Conservation (phyloP, 2,113 vertebrate genomes). For the Sphyrna mokarran region DNA sequence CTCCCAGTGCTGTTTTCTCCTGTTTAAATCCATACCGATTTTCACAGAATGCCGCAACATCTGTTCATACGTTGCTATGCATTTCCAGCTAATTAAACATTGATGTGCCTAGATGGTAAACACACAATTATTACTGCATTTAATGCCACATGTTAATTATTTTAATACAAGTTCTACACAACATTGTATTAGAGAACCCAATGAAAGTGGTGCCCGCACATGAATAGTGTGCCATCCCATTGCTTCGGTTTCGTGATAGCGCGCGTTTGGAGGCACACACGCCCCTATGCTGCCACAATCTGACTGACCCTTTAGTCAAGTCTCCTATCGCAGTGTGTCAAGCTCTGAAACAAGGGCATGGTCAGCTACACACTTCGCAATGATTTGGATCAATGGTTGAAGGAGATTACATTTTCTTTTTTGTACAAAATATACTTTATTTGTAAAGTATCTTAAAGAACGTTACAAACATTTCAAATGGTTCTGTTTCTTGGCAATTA, state of each 20-base stretch:
- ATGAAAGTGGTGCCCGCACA: background rate
- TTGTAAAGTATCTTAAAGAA: too few species aligned
- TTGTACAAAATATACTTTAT: too few species aligned
- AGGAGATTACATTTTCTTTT: background rate
- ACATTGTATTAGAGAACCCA: background rate
- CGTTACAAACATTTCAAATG: too few species aligned
- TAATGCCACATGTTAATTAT: slow-evolving; percentile 18
- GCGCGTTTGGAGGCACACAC: background rate
- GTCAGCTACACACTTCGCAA: background rate
- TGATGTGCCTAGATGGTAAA: slow-evolving; percentile 19
- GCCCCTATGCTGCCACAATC: background rate
- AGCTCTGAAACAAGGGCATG: background rate
- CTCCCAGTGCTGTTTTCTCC: background rate
- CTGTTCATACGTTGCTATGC: background rate
- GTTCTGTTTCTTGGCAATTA: too few species aligned
- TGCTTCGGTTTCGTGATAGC: background rate
- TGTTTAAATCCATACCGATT: background rate
- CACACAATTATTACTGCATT: slow-evolving; percentile 10
- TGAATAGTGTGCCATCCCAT: background rate
- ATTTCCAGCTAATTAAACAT: slow-evolving; percentile 21
- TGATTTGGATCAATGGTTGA: background rate
- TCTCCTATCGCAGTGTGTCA: background rate
- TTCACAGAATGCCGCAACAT: slow-evolving; percentile 30
- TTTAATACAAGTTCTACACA: background rate
- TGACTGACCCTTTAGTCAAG: background rate